A percentile compares a stretch with the other conserved stretches of the same genome.
These are phyloP conservation scores for Batillaria attramentaria DNA, from an alignment of 1,140 invertebrate species.

Conservation along the genomic window DNA sequence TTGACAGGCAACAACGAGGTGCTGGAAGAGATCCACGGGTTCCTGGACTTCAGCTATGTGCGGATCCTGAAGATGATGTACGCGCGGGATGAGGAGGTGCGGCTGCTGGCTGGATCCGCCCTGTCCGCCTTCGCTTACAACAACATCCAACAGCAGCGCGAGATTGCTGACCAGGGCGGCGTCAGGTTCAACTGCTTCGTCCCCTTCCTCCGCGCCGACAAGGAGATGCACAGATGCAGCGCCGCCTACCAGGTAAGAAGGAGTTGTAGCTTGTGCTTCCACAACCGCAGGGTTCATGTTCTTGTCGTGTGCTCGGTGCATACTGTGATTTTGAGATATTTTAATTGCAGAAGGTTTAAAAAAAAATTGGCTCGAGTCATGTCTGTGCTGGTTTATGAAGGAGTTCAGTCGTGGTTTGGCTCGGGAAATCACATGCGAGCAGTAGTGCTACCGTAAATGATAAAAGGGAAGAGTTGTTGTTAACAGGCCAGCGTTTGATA, in stretches of 20 bases:
- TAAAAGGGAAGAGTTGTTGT: too few relatives aligned
- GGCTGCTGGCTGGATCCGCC: conserved; percentile 65
- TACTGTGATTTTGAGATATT: too few relatives aligned
- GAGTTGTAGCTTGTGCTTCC: not conserved
- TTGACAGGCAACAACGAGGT: conserved; percentile 61
- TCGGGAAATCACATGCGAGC: too few relatives aligned
- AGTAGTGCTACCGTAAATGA: too few relatives aligned
- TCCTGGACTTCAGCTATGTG: conserved; percentile 67
- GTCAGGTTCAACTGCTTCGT: conserved; percentile 67
- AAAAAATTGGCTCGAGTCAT: too few relatives aligned
- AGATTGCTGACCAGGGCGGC: conserved; percentile 68
- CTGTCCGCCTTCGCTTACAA: conserved; percentile 70
- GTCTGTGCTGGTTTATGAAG: too few relatives aligned
- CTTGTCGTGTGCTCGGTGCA: too few relatives aligned
- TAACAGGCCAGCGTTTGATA: too few relatives aligned
- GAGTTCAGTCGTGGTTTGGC: too few relatives aligned
- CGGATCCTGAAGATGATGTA: conserved; percentile 69
- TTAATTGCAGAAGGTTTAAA: too few relatives aligned
- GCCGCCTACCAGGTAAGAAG: conserved; percentile 68
- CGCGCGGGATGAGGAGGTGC: conserved; percentile 56
- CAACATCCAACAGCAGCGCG: conserved; percentile 66
- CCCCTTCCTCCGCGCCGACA: conserved; percentile 65
- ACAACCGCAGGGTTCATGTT: too few relatives aligned
- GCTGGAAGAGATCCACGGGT: conserved; percentile 62
- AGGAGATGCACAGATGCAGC: conserved; percentile 66